Conservation (phyloP, 2,888 invertebrate genomes). For the Corbicula japonica region DNA sequence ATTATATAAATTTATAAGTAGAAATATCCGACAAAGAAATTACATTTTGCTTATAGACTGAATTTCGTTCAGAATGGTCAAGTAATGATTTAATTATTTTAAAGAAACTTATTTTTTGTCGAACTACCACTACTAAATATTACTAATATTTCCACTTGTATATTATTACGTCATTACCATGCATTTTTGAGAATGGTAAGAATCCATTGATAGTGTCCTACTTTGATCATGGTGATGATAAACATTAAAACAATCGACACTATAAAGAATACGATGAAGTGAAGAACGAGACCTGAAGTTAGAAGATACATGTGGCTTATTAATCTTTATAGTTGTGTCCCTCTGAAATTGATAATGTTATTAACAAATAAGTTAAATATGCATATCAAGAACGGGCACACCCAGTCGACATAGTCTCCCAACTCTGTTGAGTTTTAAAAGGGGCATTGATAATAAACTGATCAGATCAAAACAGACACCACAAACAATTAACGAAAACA, state of each 20-base stretch:
- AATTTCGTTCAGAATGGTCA: background rate
- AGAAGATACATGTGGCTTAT: background rate
- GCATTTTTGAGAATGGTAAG: conserved; percentile 42
- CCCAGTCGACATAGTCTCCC: too few relatives aligned
- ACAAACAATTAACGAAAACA: too few relatives aligned
- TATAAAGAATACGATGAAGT: conserved; percentile 66
- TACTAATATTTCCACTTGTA: too few relatives aligned
- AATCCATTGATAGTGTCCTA: conserved; percentile 65
- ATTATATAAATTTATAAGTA: background rate
- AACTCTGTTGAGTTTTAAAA: too few relatives aligned
- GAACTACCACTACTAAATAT: too few relatives aligned
- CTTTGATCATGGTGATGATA: conserved; percentile 64
- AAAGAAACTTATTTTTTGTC: too few relatives aligned
- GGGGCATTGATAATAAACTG: too few relatives aligned
- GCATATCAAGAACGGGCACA: too few relatives aligned
- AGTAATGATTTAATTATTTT: background rate
- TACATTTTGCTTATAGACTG: background rate
- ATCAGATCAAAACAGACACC: too few relatives aligned
- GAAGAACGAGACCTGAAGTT: conserved; percentile 55
- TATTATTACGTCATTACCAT: too few relatives aligned
- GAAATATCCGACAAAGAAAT: background rate
- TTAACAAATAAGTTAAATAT: too few relatives aligned
- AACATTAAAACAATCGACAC: conserved; percentile 58
- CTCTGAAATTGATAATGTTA: too few relatives aligned
- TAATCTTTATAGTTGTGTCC: background rate